Evolutionary conservation across 2,888 invertebrate genomes (phyloP), one percentile per base, ranked within the genome.

Genomic region (Callyntrura sp.): DNA sequence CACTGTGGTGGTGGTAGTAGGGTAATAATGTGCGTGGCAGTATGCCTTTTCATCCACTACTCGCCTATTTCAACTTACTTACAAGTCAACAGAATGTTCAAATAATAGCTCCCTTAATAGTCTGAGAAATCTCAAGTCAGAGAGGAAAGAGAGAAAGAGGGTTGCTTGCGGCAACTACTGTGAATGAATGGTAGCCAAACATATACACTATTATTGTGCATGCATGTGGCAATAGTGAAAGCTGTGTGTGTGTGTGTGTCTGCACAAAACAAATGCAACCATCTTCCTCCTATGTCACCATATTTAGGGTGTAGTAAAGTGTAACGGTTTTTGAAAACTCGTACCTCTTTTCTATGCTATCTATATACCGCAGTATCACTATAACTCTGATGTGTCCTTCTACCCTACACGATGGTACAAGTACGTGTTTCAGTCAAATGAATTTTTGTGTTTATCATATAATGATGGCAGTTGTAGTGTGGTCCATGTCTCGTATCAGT

Each of bases 101-200:
- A 85, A 82, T 90, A 85, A 90, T 90, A 85, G 90, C 85, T 90
- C 85, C 85, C 85, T 68, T 90, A 85, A 90, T 85, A 85, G 85
- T 85, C 85, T 70, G 85, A 90, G 85, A 85, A 90, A 81, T 90
- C 85, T 85, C 90, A 85, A 85, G 79, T 79, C 70, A 45, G 83
- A 76, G 78, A 78, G 48, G 35, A 70, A 23, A 68, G 57, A 57
- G 85, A 76, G 68, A 65, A 23, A 73, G 73, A 85, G 48, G 81
- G 45, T 89, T 84, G 85, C 85, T 90, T 85, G 60, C 85, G 81
- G 79, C 90, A 85, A 85, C 81, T 57, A 90, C 73, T 70, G n/a
- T n/a, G 84, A 89, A 85, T 85, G 70, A 89, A 84, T 85, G 81
- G 79, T 89, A 45, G 85, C 89, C 79, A 89, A 85, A 79, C 84